Base-by-base conservation (phyloP, 2,888 invertebrate genomes). In the Eueremaeus valkanovi region DNA sequence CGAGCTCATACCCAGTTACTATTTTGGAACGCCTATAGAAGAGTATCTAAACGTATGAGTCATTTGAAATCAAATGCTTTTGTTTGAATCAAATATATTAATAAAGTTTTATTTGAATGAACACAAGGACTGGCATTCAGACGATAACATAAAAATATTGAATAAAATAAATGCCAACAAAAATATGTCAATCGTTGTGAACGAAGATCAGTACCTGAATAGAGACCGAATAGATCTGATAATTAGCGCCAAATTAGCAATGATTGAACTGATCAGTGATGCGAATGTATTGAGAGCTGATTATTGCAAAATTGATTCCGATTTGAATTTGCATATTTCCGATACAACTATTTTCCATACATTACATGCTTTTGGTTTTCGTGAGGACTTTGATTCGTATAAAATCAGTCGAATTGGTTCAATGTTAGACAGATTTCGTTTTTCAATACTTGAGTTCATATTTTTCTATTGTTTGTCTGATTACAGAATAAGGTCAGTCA, bases 21-120 rank as follows among this genome's bases (percentile, higher is more conserved):
- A 63, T 36, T 63, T n/a, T 21, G 63, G 63, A 5, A 63, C 63
- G 18, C 33, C 63, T 29, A 18, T 63, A 18, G 63, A 63, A 33
- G n/a, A 2, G 0, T 63, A 16, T 33, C 33, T 63, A 8, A 63
- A 18, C 1, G 63, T 63, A 18, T n/a, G 36, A 29, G n/a, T 21
- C 36, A 36, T 8, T 8, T 36, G 11, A 36, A 5, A 8, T 8
- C 36, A 36, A 36, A 36, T 36, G 5, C 11, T 36, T 8, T 36
- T 36, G 6, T 8, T 36, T 36, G 5, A 36, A 36, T n/a, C n/a
- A n/a, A n/a, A n/a, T n/a, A 11, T 40, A 9, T 40, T 40, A 9
- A 40, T 11, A 40, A 40, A 40, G 11, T 40, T 40, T 45, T 13
- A 45, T 45, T 45, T n/a, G n/a, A n/a, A n/a, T n/a, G n/a, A n/a